Base-by-base conservation (phyloP, 2,113 vertebrate species). In the Ornithorhynchus anatinus region DNA sequence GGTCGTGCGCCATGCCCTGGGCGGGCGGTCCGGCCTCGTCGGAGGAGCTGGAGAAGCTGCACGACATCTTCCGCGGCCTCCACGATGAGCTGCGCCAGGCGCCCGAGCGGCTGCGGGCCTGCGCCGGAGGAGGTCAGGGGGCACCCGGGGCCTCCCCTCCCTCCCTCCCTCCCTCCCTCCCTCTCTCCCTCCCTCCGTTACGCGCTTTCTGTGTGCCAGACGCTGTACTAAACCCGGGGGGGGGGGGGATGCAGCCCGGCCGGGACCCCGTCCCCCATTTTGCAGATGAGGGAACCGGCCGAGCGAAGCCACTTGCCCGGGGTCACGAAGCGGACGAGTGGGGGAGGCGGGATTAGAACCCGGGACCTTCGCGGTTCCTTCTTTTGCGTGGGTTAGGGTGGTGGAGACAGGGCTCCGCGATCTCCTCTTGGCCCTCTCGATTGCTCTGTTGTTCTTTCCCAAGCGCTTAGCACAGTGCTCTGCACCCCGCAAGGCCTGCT, bases 41-140 rank as follows among this genome's bases (percentile, higher is more conserved):
- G 2, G 96, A 97, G 80, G 95, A 97, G 70, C 92, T 96, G 62
- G 96, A 99, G 89, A 97, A 96, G 84, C 80, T 98, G 52, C 95
- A 97, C 23, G 97, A 98, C 59, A 95, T 97, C 36, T 98, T 94
- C 86, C 91, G 67, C 23, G 90, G 89, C 1, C 69, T 96, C 57
- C 95, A 94, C 25, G 94, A 94, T 1, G 91, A 96, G 29, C 84
- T 97, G 13, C 93, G 85, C 59, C 80, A 86, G 16, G 90, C 93
- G 29, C 93, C 95, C 7, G 94, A 95, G 16, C 91, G 85, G 61
- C 90, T 91, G 23, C 71, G 87, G 61, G 31, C 80, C 89, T 5
- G 82, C 92, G 14, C 77, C 89, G 7, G 96, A 95, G 96, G 90
- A 94, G 90, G 58, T 33, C 4, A 16, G 29, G 72, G 33, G 62